These are phyloP conservation scores for Ommatoiulus sabulosus DNA, from an alignment of 2,888 invertebrate species.

Conservation along the genomic window DNA sequence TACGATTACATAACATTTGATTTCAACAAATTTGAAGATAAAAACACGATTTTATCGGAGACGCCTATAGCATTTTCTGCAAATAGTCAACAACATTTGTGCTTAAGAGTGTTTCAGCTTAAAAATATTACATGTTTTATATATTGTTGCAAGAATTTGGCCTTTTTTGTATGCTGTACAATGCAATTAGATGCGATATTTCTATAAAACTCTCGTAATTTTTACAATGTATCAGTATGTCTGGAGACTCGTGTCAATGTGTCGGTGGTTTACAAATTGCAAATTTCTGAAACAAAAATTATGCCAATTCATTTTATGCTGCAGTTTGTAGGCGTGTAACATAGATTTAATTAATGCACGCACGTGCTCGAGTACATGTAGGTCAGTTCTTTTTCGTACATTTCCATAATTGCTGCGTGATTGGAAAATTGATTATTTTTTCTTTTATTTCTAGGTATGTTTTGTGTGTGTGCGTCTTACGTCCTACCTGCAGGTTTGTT, in stretches of 20 bases:
- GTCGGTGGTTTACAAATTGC: not conserved
- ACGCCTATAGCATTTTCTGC: too few relatives aligned
- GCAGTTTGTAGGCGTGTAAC: not conserved
- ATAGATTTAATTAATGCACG: not conserved
- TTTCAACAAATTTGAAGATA: too few relatives aligned
- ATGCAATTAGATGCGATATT: too few relatives aligned
- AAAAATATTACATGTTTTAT: too few relatives aligned
- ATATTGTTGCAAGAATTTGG: too few relatives aligned
- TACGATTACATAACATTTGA: too few relatives aligned
- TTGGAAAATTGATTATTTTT: conserved; percentile 1
- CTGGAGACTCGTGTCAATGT: not conserved
- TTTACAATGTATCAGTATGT: not conserved
- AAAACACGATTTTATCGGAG: too few relatives aligned
- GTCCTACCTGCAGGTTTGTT: not conserved
- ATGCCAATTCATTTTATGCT: not conserved
- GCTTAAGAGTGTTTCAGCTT: too few relatives aligned
- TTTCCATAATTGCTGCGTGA: not conserved
- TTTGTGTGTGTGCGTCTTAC: not conserved
- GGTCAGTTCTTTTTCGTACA: not conserved
- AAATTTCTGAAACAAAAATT: not conserved
- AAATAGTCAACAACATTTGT: too few relatives aligned
- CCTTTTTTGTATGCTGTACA: too few relatives aligned
- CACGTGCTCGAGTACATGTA: not conserved
- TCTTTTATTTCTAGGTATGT: conserved; percentile 25
- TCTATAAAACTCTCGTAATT: too few relatives aligned